Base-by-base conservation (phyloP, 2,888 invertebrate genomes). In the Dicyrtoma fusca region DNA sequence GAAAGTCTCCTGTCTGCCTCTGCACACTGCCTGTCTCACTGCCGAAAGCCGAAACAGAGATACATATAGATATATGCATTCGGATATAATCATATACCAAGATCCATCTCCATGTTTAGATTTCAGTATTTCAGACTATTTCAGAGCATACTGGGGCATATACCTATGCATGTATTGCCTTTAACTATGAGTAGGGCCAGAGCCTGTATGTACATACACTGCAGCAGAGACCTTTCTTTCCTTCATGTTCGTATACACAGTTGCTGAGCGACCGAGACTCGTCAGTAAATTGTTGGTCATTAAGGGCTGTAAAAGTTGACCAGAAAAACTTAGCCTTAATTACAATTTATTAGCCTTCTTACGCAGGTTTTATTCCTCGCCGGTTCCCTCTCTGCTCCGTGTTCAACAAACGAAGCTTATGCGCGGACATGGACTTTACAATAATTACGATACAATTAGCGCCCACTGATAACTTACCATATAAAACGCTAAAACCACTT, bases 301-400 rank as follows among this genome's bases (percentile, higher is more conserved):
- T 77, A 77, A 72, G 72, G 74, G 76, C 68, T 72, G 75, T 77
- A 77, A 77, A 76, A 72, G 72, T 63, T 70, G 70, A 63, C 70
- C 63, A 62, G 77, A 73, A 77, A 77, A 76, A 74, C 51, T 71
- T 73, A 73, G 74, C 63, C 75, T 73, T 77, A 76, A 77, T 77
- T 77, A 77, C 76, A 76, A 77, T 77, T 77, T 77, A 77, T 77
- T 77, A 75, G 77, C 64, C 77, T 72, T 69, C 19, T 69, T 45
- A 69, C 69, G 55, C 55, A 55, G 44, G 62, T 44, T 62, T 55
- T 68, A 23, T 45, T 61, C 69, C 57, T 14, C 21, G 17, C 13
- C 44, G 59, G 34, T 59, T 45, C 69, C 59, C 51, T 51, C 42
- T 61, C 61, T 65, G 25, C 14, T 25, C 34, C 25, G 34, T 69